phyloP scores from a whole-genome alignment of 2,113 vertebrate genomes.

The Bettongia penicillata region DNA sequence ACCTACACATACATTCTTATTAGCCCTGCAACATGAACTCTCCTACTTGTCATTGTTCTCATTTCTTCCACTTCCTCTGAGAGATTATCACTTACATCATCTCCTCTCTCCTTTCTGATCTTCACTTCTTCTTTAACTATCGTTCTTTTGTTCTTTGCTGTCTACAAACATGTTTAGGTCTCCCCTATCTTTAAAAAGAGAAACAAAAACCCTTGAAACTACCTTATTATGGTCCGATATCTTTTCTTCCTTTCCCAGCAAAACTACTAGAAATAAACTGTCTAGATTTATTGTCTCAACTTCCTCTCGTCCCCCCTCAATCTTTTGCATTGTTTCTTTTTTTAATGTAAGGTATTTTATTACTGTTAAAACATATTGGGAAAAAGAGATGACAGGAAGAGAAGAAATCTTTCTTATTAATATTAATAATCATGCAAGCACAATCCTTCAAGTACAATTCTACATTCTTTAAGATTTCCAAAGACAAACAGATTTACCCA shows the following conservation, averaged over 20 bases:
- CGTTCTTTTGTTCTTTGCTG: not conserved
- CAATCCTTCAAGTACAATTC: not conserved
- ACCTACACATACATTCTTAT: not conserved
- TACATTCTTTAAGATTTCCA: not conserved
- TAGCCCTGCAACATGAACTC: not conserved
- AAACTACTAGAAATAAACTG: not conserved
- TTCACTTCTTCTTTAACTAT: not conserved
- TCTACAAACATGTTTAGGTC: not conserved
- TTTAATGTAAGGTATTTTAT: constrained; percentile 24
- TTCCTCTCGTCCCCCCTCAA: not conserved
- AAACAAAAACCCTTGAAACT: not conserved
- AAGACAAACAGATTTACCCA: not conserved
- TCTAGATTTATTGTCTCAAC: not conserved
- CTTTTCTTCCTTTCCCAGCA: not conserved
- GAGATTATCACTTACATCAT: not conserved
- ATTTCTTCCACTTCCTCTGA: not conserved
- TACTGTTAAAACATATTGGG: not conserved
- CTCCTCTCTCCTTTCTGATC: not conserved
- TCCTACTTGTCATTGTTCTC: not conserved
- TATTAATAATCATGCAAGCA: not conserved
- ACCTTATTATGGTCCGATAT: not conserved
- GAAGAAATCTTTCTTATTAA: not conserved
- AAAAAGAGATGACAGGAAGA: not conserved
- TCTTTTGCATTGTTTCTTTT: not conserved
- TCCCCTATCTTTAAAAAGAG: not conserved